Conservation (phyloP, 2,113 vertebrate species). For the Sturnus vulgaris region DNA sequence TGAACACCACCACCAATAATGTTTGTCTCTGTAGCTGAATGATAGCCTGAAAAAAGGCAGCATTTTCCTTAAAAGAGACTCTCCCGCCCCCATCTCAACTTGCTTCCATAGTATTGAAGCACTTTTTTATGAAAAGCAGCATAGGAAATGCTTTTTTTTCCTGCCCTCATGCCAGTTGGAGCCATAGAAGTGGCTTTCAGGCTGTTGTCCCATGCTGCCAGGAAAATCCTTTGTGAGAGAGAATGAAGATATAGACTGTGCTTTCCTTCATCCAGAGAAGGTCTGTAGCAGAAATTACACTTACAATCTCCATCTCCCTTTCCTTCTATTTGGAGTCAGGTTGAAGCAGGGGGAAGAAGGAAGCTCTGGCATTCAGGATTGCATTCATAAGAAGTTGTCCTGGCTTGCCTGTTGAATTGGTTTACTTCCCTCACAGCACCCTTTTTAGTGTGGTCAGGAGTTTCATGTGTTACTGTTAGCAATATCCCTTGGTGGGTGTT, state of each 20-base stretch:
- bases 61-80: neutral
- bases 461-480: neutral
- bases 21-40: neutral
- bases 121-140: neutral
- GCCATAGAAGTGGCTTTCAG: neutral
- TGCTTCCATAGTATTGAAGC: neutral
- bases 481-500: neutral
- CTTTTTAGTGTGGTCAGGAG: neutral
- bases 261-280: neutral
- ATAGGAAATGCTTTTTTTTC: neutral
- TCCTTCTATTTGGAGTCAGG: neutral
- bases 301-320: neutral
- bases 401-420: neutral
- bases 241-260: neutral
- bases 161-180: neutral
- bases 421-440: neutral
- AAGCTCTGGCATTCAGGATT: neutral
- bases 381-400: neutral
- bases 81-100: neutral
- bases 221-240: neutral
- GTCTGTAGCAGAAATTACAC: neutral
- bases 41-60: neutral
- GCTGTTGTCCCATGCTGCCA: neutral
- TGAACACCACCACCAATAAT: fast-evolving
- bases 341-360: neutral